Conservation (phyloP, 2,797 vertebrate genomes). For the Acropternis orthonyx region DNA sequence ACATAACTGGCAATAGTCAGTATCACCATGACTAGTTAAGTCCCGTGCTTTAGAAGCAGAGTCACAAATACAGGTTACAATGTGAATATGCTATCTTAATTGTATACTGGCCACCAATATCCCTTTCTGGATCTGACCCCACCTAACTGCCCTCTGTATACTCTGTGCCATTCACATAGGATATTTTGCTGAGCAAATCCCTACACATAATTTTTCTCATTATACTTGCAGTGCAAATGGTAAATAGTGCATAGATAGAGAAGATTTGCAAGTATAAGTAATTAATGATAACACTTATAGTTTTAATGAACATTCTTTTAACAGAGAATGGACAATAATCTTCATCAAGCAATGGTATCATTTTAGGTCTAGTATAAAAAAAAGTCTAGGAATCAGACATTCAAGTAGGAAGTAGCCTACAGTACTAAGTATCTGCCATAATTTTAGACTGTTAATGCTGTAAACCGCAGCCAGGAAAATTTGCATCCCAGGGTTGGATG, state of each 20-base stretch:
- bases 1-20: neutral
- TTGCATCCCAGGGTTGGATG: neutral
- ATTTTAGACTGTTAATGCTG: constrained; percentile 4
- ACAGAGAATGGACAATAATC: neutral
- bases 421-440: neutral
- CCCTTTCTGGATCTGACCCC: neutral
- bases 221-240: neutral
- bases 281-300: neutral
- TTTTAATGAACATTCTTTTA: neutral
- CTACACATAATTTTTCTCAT: neutral
- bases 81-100: neutral
- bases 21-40: neutral
- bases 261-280: neutral
- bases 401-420: neutral
- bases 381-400: neutral
- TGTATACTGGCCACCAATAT: neutral
- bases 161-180: neutral
- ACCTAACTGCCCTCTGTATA: neutral
- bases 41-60: neutral
- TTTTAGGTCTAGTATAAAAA: neutral
- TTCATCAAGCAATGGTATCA: neutral
- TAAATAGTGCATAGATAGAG: neutral
- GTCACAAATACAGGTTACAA: neutral
- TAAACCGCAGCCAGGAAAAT: constrained; percentile 16
- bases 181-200: neutral